Evolutionary conservation across 2,888 invertebrate species (phyloP), one percentile per base, ranked within the genome.

Genomic region (Ceraclea dissimilis): DNA sequence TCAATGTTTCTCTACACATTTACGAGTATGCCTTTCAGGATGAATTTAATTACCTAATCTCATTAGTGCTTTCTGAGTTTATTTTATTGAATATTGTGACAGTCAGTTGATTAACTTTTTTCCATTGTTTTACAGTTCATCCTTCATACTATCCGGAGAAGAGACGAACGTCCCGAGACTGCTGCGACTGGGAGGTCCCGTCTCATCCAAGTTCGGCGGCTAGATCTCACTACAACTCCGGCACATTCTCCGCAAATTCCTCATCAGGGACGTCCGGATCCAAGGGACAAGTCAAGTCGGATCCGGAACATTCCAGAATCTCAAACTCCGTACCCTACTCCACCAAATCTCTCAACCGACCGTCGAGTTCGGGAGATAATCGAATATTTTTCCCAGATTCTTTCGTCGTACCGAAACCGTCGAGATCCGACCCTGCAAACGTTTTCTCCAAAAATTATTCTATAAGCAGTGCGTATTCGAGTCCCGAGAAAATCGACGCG

Each of bases 361-460:
- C 76, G 0, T 60, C 74, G 16, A 75, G 74, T 58, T 76, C 74
- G 50, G 74, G 74, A 13, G 77, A 77, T 62, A 73, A 74, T 22
- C 68, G 77, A 62, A 75, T 76, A 0, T 76, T 78, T 69, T 76
- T 77, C 56, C 77, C 78, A n/a, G 78, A 78, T 63, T 73, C 76
- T 0, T 77, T 77, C 51, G 73, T 76, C 39, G 74, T 77, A 66
- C 77, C 77, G 1, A 61, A 60, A 49, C 58, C 62, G 4, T 61
- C 61, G 13, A 56, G 56, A 44, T 59, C 61, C 11, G 62, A 62
- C 34, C 62, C 62, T 2, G 61, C 59, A 1, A 61, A 61, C 26
- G 58, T 62, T 2, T 62, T 61, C n/a, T 59, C 60, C 16, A 62
- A 61, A 26, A 59, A 58, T 44, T 59, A 59, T 33, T 56, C 62